A percentile compares a stretch with the other conserved stretches of the same genome.
Conservation (phyloP, 1,140 invertebrate genomes). For the Papilio glaucus region DNA sequence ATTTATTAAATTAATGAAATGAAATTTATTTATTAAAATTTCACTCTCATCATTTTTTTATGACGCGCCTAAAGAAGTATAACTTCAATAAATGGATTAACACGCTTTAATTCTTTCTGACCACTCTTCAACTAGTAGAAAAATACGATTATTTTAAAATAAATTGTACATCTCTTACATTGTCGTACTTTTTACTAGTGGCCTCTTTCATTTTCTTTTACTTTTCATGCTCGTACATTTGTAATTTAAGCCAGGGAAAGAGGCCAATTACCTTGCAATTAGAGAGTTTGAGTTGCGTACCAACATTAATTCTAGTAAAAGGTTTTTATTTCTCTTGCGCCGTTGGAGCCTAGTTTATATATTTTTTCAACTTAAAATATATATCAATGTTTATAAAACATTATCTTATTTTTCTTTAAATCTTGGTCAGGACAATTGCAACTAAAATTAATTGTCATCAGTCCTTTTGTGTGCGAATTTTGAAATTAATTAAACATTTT, state of each 20-base stretch:
- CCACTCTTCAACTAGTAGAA: not conserved
- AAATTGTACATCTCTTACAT: not conserved
- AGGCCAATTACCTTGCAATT: conserved; percentile 16
- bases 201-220: not conserved
- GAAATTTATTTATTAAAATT: no score
- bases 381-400: not conserved
- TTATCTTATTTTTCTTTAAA: no score
- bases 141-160: not conserved
- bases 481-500: no score
- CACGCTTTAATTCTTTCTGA: not conserved
- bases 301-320: conserved; percentile 23
- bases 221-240: not conserved
- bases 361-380: not conserved
- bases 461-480: no score
- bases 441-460: no score
- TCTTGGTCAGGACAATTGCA: no score
- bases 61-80: no score
- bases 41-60: no score
- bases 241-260: not conserved
- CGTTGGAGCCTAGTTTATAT: not conserved
- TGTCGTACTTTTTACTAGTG: not conserved
- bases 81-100: no score
- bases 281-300: not conserved
- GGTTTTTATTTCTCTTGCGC: conserved; percentile 1
- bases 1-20: no score